These are phyloP conservation scores for Leptopterna dolabrata DNA, from an alignment of 2,888 invertebrate species.

Conservation along the genomic window DNA sequence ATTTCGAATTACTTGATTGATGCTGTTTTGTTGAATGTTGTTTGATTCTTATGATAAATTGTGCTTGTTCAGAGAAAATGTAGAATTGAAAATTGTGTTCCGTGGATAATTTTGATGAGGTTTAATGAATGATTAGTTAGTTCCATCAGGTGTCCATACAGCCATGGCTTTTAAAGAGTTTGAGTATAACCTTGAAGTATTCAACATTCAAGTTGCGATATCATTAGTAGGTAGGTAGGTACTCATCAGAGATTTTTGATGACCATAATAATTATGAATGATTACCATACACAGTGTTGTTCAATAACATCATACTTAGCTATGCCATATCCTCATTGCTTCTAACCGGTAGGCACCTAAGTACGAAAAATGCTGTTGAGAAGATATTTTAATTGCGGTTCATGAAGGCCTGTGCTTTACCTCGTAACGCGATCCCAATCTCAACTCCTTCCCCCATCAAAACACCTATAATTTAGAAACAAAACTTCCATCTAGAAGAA, in stretches of 20 bases:
- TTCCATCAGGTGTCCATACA: background rate
- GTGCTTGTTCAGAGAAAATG: background rate
- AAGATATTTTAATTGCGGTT: background rate
- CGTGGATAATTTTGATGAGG: background rate
- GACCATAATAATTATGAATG: too few relatives aligned
- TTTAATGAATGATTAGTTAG: background rate
- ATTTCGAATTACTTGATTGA: too few relatives aligned
- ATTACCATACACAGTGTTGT: too few relatives aligned
- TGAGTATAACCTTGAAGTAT: too few relatives aligned
- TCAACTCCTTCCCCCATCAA: background rate
- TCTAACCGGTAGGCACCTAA: too few relatives aligned
- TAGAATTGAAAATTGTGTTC: background rate
- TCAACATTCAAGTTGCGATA: too few relatives aligned
- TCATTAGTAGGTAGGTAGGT: too few relatives aligned
- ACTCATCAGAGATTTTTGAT: too few relatives aligned
- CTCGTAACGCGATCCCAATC: slow-evolving; percentile 1
- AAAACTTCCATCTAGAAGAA: background rate
- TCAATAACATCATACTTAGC: too few relatives aligned
- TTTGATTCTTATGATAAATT: background rate
- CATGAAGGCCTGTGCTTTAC: slow-evolving; percentile 7
- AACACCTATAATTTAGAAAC: slow-evolving; percentile 24
- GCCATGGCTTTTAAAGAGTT: too few relatives aligned
- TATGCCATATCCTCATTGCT: too few relatives aligned
- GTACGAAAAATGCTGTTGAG: background rate
- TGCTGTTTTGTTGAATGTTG: background rate